phyloP scores from a whole-genome alignment of 2,888 invertebrate genomes.

The Hypercompe scribonia region DNA sequence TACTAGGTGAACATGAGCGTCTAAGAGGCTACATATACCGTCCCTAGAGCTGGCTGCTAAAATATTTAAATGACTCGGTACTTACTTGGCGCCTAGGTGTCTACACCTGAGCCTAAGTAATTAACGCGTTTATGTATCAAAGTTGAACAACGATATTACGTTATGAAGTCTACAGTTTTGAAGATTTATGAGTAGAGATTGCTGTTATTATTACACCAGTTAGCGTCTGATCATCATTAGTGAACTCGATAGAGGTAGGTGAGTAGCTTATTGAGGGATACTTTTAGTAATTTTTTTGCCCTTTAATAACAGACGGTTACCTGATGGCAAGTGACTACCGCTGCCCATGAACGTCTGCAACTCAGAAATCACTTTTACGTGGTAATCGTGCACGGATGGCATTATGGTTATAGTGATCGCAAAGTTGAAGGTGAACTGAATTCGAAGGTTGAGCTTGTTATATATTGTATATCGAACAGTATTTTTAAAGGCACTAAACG shows the following conservation, averaged over 20 bases:
- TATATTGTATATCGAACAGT: no score
- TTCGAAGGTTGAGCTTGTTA: no score
- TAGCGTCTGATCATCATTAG: background rate
- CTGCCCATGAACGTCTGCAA: no score
- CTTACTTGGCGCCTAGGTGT: constrained; percentile 16
- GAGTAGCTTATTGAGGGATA: no score
- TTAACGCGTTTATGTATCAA: constrained; percentile 11
- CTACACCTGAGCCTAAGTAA: constrained; percentile 21
- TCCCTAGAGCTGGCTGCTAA: constrained; percentile 23
- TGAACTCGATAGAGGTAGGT: background rate
- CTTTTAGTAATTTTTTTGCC: no score
- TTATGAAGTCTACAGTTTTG: background rate
- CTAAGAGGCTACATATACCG: constrained; percentile 33
- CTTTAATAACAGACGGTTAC: no score
- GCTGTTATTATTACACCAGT: background rate
- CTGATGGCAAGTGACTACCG: no score
- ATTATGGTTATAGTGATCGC: no score
- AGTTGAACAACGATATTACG: background rate
- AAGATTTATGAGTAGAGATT: background rate
- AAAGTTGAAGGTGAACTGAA: no score
- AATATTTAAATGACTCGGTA: constrained; percentile 35
- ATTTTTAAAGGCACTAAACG: no score
- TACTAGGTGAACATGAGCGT: constrained; percentile 43
- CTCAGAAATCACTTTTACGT: no score
- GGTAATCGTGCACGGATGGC: no score